Evolutionary conservation across 2,113 vertebrate genomes (phyloP).

Genomic region (Mastomys coucha): DNA sequence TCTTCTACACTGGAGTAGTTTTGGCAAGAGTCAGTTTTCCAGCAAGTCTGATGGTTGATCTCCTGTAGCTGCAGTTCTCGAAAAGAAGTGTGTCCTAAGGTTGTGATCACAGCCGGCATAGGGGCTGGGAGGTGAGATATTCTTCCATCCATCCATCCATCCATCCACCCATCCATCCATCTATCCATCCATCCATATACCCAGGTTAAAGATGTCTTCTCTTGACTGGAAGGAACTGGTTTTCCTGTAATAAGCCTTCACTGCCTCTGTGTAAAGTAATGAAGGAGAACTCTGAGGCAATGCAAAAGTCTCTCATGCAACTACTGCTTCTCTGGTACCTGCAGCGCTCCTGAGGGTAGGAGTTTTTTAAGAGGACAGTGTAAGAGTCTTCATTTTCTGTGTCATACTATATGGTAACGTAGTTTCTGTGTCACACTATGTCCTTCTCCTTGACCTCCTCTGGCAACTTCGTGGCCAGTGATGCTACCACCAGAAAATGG

Average conservation of each 20-base stretch:
- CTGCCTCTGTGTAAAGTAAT: background rate
- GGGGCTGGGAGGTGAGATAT: background rate
- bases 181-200: too few species aligned
- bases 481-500: background rate
- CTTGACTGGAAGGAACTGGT: background rate
- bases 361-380: constrained; percentile 22
- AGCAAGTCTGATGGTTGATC: background rate
- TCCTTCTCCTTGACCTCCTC: background rate
- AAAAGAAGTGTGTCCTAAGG: background rate
- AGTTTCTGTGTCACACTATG: background rate
- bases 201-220: background rate
- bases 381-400: background rate
- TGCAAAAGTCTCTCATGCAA: background rate
- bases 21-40: background rate
- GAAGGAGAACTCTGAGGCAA: too few species aligned
- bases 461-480: background rate
- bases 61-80: background rate
- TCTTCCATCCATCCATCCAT: background rate
- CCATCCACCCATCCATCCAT: background rate
- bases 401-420: too few species aligned
- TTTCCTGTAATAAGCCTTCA: background rate
- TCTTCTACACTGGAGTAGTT: background rate
- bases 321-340: background rate
- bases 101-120: background rate
- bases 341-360: background rate